phyloP scores from a whole-genome alignment of 2,797 vertebrate species.

The Gallinago stenura region DNA sequence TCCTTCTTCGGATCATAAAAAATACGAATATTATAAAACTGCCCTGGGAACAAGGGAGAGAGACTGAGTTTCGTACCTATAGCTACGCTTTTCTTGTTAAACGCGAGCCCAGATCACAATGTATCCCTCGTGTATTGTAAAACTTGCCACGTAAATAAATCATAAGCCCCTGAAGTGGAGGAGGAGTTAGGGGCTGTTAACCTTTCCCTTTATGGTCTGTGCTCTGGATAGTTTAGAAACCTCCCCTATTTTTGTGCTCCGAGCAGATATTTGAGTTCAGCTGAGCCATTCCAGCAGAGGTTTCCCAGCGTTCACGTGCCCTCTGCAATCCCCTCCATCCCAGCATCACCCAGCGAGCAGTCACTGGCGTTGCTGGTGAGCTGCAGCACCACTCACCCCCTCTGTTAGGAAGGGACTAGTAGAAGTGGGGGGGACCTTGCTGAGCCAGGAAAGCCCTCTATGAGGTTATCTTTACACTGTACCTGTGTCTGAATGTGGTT shows the following conservation, averaged over 20 bases:
- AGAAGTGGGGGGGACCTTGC: not conserved
- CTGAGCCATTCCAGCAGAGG: not conserved
- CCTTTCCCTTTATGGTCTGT: not conserved
- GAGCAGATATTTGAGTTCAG: not conserved
- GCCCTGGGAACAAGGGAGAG: not conserved
- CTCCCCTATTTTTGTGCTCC: not conserved
- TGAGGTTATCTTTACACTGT: not conserved
- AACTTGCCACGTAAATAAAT: not conserved
- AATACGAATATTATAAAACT: not conserved
- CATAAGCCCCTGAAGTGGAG: not conserved
- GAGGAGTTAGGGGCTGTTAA: not conserved
- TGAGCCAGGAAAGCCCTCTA: not conserved
- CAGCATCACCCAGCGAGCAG: not conserved
- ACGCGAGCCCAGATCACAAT: not conserved
- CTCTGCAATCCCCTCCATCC: not conserved
- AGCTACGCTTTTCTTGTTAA: not conserved
- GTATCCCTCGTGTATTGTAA: not conserved
- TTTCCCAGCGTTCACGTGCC: not conserved
- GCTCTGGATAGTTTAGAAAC: not conserved
- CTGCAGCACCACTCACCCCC: not conserved
- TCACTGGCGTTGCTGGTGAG: not conserved
- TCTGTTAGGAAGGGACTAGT: not conserved
- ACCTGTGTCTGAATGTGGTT: not conserved
- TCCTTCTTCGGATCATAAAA: not conserved
- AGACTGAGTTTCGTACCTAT: not conserved